Percentiles rank a stretch among this genome's conserved stretches.
Conservation (phyloP, 2,797 vertebrate genomes). For the Potorous gilbertii region DNA sequence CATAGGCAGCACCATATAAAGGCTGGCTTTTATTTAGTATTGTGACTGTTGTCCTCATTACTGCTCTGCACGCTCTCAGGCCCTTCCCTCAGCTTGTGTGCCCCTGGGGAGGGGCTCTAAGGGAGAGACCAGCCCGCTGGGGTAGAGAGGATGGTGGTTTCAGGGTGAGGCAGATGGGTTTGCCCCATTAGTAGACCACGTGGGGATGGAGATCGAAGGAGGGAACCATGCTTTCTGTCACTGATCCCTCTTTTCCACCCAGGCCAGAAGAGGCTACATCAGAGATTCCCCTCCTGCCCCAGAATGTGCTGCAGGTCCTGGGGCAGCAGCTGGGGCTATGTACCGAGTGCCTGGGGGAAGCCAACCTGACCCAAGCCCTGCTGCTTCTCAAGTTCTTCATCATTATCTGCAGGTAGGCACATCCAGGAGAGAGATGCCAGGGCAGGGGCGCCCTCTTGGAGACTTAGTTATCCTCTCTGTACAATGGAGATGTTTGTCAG, state of each 20-base stretch:
- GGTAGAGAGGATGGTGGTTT: neutral
- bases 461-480: neutral
- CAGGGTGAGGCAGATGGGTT: neutral
- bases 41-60: neutral
- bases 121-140: neutral
- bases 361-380: slow-evolving; percentile 88
- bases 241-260: neutral
- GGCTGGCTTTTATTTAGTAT: neutral
- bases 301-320: slow-evolving; percentile 90
- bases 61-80: neutral
- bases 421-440: rapidly evolving
- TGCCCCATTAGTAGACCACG: neutral
- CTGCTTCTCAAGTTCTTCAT: slow-evolving; percentile 96
- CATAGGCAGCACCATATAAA: neutral
- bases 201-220: neutral
- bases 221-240: neutral
- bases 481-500: neutral
- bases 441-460: neutral
- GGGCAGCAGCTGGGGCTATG: slow-evolving; percentile 89
- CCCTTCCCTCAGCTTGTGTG: neutral
- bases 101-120: neutral
- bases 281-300: slow-evolving; percentile 92
- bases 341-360: slow-evolving; percentile 83
- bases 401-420: slow-evolving; percentile 91
- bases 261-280: slow-evolving; percentile 91